phyloP scores from a whole-genome alignment of 2,113 vertebrate genomes.

The Stictonetta naevosa region DNA sequence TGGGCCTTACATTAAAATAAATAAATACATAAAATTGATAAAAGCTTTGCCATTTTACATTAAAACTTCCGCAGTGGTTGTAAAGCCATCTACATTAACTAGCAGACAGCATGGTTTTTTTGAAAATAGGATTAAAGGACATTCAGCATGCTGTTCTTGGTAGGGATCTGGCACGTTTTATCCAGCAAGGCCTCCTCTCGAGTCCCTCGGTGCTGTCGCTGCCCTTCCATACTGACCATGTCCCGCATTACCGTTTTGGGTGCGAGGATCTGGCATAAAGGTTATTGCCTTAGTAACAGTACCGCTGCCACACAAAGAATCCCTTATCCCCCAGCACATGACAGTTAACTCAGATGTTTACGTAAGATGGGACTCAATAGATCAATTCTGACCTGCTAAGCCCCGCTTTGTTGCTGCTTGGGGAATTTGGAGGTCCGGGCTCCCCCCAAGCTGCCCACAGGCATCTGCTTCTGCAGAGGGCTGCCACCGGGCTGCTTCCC shows the following conservation, averaged over 20 bases:
- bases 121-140: not conserved
- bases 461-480: not conserved
- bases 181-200: not conserved
- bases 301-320: constrained; percentile 58
- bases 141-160: not conserved
- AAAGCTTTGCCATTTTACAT: not conserved
- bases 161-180: not conserved
- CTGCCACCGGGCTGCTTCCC: not conserved
- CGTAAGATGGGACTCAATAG: constrained; percentile 62
- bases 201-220: not conserved
- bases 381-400: constrained; percentile 56
- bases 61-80: not conserved
- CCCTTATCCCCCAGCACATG: constrained; percentile 65
- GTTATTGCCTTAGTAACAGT: constrained; percentile 36
- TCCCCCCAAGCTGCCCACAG: not conserved
- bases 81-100: not conserved
- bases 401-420: not conserved
- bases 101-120: not conserved
- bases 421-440: not conserved
- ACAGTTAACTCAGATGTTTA: constrained; percentile 68
- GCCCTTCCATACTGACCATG: not conserved
- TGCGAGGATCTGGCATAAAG: not conserved
- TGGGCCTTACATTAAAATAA: not conserved
- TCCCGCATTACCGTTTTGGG: not conserved
- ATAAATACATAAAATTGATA: not conserved